Evolutionary conservation across 2,113 vertebrate genomes (phyloP), one percentile per base, ranked within the genome.

Genomic region (Phalacrocorax pelagicus): DNA sequence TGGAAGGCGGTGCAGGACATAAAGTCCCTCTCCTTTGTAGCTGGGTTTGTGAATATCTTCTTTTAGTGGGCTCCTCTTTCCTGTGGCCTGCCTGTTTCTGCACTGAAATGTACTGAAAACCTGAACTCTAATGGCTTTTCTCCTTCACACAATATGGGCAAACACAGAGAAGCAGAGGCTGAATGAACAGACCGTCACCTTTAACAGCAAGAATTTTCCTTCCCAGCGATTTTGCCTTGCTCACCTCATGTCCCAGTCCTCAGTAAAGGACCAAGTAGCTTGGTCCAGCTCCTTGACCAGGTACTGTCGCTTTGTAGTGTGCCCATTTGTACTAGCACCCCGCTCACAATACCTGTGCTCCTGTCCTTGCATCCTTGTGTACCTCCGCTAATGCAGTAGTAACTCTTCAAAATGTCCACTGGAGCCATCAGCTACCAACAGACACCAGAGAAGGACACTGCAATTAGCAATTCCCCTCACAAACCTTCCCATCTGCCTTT

Each of bases 281-380:
- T 38, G 38, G 38, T 38, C 38, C 38, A 38, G n/a, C 23, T 58
- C 55, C 42, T 61, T 5, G 38, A 1, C 11, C 0, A 2, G 19
- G 3, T 40, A 52, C 40, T 73, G 58, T 11, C 26, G 24, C 49
- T 55, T 29, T 30, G 40, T 22, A 38, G 2, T 3, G 34, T 30
- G n/a, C 27, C 40, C 26, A 1, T 34, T 30, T 44, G 29, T 34
- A n/a, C 44, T 9, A 62, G 59, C 24, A 88, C 38, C 38, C 51
- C 6, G 4, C 36, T 46, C 54, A 23, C 0, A 0, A 3, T 2
- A 22, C 8, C 20, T 26, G 11, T 23, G 36, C 46, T 89, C 72
- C 57, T 55, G 2, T 24, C 88, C 51, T 46, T 34, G 36, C 36
- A 29, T 21, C 66, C 42, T 30, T 26, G 40, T 6, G 23, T 54